These are phyloP conservation scores for Carterocephalus palaemon DNA, from an alignment of 2,888 invertebrate species.

Conservation along the genomic window DNA sequence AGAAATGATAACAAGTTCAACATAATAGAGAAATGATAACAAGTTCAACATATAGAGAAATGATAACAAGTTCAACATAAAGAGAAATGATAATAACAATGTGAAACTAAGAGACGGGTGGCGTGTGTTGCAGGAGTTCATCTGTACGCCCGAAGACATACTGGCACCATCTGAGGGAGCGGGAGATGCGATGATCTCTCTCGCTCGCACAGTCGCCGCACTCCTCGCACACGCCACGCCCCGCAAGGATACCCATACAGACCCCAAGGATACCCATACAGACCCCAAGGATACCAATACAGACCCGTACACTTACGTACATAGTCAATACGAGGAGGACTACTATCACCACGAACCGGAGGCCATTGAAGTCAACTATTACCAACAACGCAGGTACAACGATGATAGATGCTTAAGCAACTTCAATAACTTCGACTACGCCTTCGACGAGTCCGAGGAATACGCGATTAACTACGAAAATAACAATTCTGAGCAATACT, in stretches of 20 bases:
- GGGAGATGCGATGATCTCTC: constrained; percentile 43
- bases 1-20: constrained; percentile 38
- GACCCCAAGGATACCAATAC: constrained; percentile 26
- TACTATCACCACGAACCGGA: constrained; percentile 33
- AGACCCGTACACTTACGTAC: constrained; percentile 31
- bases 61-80: constrained; percentile 34
- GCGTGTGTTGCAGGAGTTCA: constrained; percentile 84
- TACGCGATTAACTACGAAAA: constrained; percentile 56
- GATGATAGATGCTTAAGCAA: constrained; percentile 62
- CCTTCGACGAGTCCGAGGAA: constrained; percentile 67
- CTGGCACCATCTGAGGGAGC: constrained; percentile 57
- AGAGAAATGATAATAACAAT: constrained; percentile 40
- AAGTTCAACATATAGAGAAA: constrained; percentile 35
- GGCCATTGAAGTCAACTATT: constrained; percentile 54
- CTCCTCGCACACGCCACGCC: constrained; percentile 67
- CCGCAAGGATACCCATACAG: constrained; percentile 68
- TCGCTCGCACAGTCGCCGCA: constrained; percentile 57
- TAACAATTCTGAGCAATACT: constrained; percentile 51
- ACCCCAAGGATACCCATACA: constrained; percentile 40
- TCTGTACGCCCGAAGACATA: constrained; percentile 81
- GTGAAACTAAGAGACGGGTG: constrained; percentile 67
- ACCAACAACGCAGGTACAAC: constrained; percentile 48
- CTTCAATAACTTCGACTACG: constrained; percentile 51
- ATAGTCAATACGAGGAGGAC: constrained; percentile 28
- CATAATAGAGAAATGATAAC: constrained; percentile 36